These are phyloP conservation scores for Orius insidiosus DNA, from an alignment of 1,140 invertebrate genomes.

Conservation along the genomic window DNA sequence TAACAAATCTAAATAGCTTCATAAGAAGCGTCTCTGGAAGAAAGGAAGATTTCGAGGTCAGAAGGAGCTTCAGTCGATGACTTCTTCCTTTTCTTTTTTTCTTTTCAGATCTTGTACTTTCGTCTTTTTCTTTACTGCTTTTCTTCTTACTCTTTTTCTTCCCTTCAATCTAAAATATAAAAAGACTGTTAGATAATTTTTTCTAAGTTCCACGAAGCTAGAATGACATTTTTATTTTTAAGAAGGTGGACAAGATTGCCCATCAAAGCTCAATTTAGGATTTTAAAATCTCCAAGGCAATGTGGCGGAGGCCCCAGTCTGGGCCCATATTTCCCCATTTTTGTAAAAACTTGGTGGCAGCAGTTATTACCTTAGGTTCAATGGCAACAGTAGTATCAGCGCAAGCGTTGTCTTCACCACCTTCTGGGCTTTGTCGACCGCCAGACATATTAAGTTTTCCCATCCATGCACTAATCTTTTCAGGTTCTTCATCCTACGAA, in stretches of 20 bases:
- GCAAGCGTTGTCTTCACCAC: slow-evolving; percentile 35
- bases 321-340: too few relatives aligned
- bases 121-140: slow-evolving; percentile 16
- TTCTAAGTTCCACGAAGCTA: not conserved
- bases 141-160: slow-evolving; percentile 15
- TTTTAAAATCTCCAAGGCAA: too few relatives aligned
- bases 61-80: slow-evolving; percentile 8
- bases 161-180: slow-evolving; percentile 5
- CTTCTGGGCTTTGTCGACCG: slow-evolving; percentile 36
- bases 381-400: slow-evolving; percentile 21
- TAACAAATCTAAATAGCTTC: slow-evolving; percentile 15
- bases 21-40: slow-evolving; percentile 16
- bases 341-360: too few relatives aligned
- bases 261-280: not conserved
- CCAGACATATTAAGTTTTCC: slow-evolving; percentile 32
- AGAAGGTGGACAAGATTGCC: not conserved
- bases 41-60: slow-evolving; percentile 16
- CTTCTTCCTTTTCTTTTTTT: slow-evolving; percentile 18
- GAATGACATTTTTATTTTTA: not conserved
- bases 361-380: not conserved
- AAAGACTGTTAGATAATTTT: not conserved
- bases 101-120: slow-evolving; percentile 11
- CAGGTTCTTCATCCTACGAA: slow-evolving; percentile 25
- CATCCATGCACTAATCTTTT: slow-evolving; percentile 37
- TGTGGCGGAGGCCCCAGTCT: too few relatives aligned